phyloP scores from a whole-genome alignment of 30 jellyfish, hydroid and myxozoan genomes.

The Chrysaora quinquecirrha region DNA sequence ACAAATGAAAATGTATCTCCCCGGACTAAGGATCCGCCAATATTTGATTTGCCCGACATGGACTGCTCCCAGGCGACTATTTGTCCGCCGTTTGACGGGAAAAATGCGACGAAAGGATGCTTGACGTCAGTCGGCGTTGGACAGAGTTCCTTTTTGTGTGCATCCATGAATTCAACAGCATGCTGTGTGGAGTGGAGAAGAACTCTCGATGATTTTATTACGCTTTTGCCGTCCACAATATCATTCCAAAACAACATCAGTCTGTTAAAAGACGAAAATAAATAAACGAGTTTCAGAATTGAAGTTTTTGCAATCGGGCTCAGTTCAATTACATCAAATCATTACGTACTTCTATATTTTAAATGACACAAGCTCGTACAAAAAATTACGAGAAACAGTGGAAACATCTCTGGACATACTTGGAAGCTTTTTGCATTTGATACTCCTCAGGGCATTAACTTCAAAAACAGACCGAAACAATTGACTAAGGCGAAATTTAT shows the following conservation, averaged over 20 bases:
- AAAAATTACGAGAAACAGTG: too few relatives aligned
- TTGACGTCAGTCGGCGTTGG: conserved; percentile 29
- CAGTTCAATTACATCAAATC: too few relatives aligned
- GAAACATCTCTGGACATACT: too few relatives aligned
- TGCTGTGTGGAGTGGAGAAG: background rate
- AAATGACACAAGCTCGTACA: too few relatives aligned
- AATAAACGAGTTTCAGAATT: too few relatives aligned
- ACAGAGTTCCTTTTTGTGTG: conserved; percentile 26
- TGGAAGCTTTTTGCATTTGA: too few relatives aligned
- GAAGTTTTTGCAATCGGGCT: too few relatives aligned
- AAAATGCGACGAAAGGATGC: conserved; percentile 28
- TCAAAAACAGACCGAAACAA: too few relatives aligned
- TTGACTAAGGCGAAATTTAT: too few relatives aligned
- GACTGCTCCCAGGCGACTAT: conserved; percentile 48
- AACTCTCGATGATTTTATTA: conserved; percentile 53
- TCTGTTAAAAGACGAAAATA: conserved; percentile 13
- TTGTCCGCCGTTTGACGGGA: conserved; percentile 58
- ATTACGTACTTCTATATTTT: too few relatives aligned
- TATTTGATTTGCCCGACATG: conserved; percentile 28
- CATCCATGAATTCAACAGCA: conserved; percentile 38
- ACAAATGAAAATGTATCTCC: conserved; percentile 35
- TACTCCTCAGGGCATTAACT: too few relatives aligned
- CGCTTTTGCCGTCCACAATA: conserved; percentile 35
- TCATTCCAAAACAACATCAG: conserved; percentile 63
- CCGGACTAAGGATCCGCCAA: conserved; percentile 41